A percentile compares a stretch with the other conserved stretches of the same genome.
Evolutionary conservation across 1,140 invertebrate species (phyloP).

Genomic region (Oncopeltus fasciatus): DNA sequence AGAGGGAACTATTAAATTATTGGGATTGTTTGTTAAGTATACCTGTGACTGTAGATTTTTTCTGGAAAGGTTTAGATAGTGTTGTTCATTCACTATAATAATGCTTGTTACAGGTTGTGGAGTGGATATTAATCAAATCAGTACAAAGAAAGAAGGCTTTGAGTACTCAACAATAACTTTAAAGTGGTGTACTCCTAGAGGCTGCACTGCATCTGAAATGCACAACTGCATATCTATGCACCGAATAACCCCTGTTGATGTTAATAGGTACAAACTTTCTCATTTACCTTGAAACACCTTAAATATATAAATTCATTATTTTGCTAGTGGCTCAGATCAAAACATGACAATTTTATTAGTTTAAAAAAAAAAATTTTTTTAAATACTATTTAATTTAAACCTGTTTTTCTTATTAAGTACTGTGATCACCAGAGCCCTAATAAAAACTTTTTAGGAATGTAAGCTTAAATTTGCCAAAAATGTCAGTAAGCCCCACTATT

Average conservation of each 20-base stretch:
- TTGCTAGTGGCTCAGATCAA: neutral
- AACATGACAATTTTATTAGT: neutral
- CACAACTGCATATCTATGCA: constrained; percentile 71
- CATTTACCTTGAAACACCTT: too few species aligned
- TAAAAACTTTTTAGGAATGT: too few species aligned
- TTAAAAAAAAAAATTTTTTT: neutral
- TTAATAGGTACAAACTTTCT: constrained; percentile 46
- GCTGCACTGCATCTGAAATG: constrained; percentile 56
- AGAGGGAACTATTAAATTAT: too few species aligned
- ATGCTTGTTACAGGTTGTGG: constrained; percentile 23
- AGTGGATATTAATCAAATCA: constrained; percentile 26
- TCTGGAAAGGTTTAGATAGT: too few species aligned
- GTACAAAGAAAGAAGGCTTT: constrained; percentile 42
- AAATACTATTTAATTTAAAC: constrained; percentile 1
- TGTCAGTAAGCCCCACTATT: too few species aligned
- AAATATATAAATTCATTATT: neutral
- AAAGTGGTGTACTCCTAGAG: constrained; percentile 90
- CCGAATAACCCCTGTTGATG: constrained; percentile 87
- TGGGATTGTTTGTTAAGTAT: too few species aligned
- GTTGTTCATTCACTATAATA: too few species aligned
- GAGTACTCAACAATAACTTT: constrained; percentile 67
- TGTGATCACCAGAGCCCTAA: too few species aligned
- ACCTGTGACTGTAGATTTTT: too few species aligned
- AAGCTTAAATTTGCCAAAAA: too few species aligned
- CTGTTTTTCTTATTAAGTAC: neutral